These are phyloP conservation scores for Geophilus truncorum DNA, from an alignment of 2,888 invertebrate genomes.

Conservation along the genomic window DNA sequence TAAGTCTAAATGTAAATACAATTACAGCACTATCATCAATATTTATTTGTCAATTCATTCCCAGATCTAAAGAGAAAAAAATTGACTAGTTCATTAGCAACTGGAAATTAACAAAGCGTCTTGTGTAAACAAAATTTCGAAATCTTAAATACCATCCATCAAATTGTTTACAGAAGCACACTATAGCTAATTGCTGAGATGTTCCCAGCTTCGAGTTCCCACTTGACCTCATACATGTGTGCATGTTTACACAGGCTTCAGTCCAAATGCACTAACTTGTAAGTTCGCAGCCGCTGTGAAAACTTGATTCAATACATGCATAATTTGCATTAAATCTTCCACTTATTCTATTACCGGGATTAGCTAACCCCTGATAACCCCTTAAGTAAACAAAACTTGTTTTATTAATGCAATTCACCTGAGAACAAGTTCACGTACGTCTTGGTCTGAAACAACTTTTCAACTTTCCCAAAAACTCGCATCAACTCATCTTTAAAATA, in stretches of 20 bases:
- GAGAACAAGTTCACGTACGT: too few species aligned
- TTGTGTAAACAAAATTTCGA: neutral
- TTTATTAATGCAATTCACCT: too few species aligned
- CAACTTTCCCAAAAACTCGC: too few species aligned
- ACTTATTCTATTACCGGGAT: neutral
- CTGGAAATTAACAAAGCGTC: neutral
- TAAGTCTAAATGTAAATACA: neutral
- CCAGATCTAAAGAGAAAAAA: too few species aligned
- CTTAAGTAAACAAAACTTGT: neutral
- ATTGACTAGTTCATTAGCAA: neutral
- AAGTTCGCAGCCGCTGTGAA: neutral
- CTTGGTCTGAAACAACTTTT: too few species aligned
- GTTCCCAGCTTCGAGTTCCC: neutral
- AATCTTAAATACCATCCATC: neutral
- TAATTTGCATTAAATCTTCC: neutral
- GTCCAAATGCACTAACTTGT: neutral
- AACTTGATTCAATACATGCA: neutral
- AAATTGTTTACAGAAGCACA: neutral
- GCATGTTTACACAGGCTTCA: neutral
- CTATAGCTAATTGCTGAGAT: neutral
- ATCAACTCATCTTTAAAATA: too few species aligned
- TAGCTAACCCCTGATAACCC: neutral
- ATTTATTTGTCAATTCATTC: too few species aligned
- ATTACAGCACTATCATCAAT: neutral
- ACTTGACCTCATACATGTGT: neutral